A percentile compares a stretch with the other conserved stretches of the same genome.
Evolutionary conservation across 35 echinoderm and acorn worm species (phyloP).

Genomic region (Apostichopus japonicus): DNA sequence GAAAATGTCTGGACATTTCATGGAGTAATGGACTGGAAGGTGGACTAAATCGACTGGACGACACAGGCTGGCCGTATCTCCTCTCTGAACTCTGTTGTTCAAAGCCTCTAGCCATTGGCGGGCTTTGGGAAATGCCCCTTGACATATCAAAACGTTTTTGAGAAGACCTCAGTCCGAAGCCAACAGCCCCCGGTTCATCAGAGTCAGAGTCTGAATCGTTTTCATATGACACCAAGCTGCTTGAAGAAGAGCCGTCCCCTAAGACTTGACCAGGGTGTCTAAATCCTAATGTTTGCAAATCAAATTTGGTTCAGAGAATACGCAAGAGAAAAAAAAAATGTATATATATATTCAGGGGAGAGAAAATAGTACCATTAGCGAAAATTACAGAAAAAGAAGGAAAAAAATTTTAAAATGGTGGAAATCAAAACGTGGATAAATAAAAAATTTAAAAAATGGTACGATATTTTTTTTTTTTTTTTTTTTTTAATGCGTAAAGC

Average conservation of each 20-base stretch:
- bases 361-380: conserved; percentile 15
- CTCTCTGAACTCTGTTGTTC: background rate
- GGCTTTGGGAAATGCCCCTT: conserved; percentile 4
- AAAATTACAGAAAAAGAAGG: background rate
- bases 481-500: background rate
- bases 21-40: conserved; percentile 3
- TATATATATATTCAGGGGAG: background rate
- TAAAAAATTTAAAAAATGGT: background rate
- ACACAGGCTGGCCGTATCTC: background rate
- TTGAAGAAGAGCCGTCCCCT: background rate
- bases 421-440: background rate
- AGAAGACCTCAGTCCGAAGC: background rate
- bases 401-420: background rate
- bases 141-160: conserved; percentile 28
- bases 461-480: background rate
- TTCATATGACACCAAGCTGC: conserved; percentile 35
- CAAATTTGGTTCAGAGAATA: background rate
- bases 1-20: conserved; percentile 27
- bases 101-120: background rate
- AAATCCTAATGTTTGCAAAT: conserved; percentile 18
- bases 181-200: conserved; percentile 1
- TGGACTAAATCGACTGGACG: conserved; percentile 8
- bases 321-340: background rate
- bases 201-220: conserved; percentile 17
- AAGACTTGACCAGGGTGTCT: conserved; percentile 6